These are phyloP conservation scores for Gadopsis marmoratus DNA, from an alignment of 2,797 vertebrate species.

Conservation along the genomic window DNA sequence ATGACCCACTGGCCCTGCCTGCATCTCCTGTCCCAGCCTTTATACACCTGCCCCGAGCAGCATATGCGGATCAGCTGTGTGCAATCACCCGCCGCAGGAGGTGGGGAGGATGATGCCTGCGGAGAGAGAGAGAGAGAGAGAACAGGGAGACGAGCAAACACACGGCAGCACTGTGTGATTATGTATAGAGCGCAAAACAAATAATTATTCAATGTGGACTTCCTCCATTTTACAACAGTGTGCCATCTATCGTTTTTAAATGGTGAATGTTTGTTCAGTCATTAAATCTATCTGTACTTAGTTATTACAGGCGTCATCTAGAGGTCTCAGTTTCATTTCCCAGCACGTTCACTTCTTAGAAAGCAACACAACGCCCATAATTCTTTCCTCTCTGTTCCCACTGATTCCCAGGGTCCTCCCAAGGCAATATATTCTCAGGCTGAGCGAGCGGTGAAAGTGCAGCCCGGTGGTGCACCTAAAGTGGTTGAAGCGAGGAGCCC, in stretches of 20 bases:
- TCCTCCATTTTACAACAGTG: background rate
- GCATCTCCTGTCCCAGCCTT: too few relatives aligned
- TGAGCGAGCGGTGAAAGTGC: constrained; percentile 58
- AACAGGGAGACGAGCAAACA: too few relatives aligned
- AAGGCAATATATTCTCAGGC: constrained; percentile 50
- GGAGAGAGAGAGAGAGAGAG: too few relatives aligned
- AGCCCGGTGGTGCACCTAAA: constrained; percentile 47
- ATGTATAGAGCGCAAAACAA: background rate
- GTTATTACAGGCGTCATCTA: constrained; percentile 15
- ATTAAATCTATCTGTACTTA: constrained; percentile 11
- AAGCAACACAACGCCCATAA: constrained; percentile 40
- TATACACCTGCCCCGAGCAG: too few relatives aligned
- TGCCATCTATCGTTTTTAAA: background rate
- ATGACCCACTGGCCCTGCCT: too few relatives aligned
- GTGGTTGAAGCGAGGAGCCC: constrained; percentile 48
- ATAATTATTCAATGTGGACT: background rate
- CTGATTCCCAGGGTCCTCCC: constrained; percentile 67
- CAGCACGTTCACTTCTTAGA: constrained; percentile 41
- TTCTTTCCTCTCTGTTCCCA: constrained; percentile 42
- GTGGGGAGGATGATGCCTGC: too few relatives aligned
- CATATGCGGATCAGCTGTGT: too few relatives aligned
- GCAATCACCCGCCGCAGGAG: too few relatives aligned
- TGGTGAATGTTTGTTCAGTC: background rate
- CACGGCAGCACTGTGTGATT: background rate
- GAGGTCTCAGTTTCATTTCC: constrained; percentile 37